Conservation (phyloP, 2,888 invertebrate genomes). For the Drosophila formosana region DNA sequence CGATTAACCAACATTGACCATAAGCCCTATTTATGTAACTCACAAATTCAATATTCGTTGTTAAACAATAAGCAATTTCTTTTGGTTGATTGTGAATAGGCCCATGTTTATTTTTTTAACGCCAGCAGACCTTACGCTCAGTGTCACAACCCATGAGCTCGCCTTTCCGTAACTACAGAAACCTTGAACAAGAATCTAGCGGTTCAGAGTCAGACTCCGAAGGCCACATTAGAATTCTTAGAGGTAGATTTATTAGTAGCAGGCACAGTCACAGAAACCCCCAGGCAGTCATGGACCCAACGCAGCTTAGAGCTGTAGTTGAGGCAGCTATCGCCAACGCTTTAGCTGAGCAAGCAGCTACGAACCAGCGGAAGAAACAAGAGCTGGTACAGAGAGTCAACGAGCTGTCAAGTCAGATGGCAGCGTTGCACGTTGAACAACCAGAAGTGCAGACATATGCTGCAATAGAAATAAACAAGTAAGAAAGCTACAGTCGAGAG, state of each 20-base stretch:
- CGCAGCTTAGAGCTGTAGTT: background rate
- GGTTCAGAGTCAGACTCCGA: background rate
- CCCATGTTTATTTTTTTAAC: background rate
- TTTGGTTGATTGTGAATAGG: slow-evolving; percentile 1
- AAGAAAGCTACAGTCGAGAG: no score
- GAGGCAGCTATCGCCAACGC: slow-evolving; percentile 3
- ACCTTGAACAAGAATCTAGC: background rate
- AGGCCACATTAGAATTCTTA: background rate
- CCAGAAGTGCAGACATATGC: slow-evolving; percentile 3
- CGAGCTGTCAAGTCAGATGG: slow-evolving; percentile 1
- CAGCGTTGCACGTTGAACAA: background rate
- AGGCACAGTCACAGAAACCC: background rate
- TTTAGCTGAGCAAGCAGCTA: slow-evolving; percentile 1
- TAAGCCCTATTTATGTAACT: slow-evolving; percentile 1
- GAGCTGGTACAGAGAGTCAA: background rate
- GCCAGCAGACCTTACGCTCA: background rate
- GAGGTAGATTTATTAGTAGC: background rate
- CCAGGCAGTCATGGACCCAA: slow-evolving; percentile 1
- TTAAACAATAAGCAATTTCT: background rate
- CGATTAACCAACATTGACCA: background rate
- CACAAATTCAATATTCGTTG: background rate
- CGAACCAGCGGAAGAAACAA: background rate
- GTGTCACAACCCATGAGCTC: background rate
- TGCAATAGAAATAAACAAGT: slow-evolving; percentile 10
- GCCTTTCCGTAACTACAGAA: background rate